A percentile compares a stretch with the other conserved stretches of the same genome.
phyloP scores from a whole-genome alignment of 2,797 vertebrate genomes.

The Sebastes oblongus region DNA sequence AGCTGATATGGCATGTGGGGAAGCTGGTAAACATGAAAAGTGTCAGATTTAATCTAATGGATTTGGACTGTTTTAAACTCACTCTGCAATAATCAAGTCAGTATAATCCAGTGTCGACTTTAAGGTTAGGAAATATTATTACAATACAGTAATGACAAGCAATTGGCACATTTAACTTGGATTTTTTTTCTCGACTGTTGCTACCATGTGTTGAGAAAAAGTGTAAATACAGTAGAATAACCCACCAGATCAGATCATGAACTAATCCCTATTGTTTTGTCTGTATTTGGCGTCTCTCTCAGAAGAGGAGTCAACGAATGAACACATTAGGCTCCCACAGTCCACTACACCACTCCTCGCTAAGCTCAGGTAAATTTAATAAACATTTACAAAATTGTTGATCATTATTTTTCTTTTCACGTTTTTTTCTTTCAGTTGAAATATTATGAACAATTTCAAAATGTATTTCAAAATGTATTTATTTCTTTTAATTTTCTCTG shows the following conservation, averaged over 20 bases:
- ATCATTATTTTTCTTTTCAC: background rate
- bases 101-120: background rate
- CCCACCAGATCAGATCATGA: background rate
- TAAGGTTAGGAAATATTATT: background rate
- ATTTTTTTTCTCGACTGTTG: background rate
- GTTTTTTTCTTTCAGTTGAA: background rate
- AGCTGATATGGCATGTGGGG: background rate
- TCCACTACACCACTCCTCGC: conserved; percentile 90
- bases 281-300: conserved; percentile 62
- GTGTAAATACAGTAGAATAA: background rate
- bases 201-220: background rate
- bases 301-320: conserved; percentile 97
- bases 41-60: background rate
- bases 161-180: background rate
- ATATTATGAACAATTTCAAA: background rate
- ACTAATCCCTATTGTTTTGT: conserved; percentile 48
- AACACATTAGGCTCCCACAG: conserved; percentile 93
- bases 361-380: conserved; percentile 89
- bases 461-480: background rate
- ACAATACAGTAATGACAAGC: background rate
- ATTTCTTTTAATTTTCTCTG: background rate
- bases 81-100: background rate
- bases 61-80: background rate
- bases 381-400: background rate
- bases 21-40: background rate